Base-by-base conservation (phyloP, 2,113 vertebrate genomes). In the Sterna hirundo region DNA sequence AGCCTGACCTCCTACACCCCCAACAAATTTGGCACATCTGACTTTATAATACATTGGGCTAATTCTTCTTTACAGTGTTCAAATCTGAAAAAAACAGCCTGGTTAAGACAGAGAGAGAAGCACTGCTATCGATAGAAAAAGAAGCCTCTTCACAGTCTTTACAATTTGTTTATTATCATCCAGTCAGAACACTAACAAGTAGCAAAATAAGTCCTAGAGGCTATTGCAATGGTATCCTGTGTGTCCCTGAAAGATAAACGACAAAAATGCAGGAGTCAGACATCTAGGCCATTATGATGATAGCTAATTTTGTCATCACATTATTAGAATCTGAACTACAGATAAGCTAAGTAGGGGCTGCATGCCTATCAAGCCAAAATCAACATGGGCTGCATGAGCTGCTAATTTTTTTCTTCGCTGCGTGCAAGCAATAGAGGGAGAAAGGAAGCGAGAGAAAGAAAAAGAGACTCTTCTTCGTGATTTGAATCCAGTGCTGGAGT, bases 371-470 rank as follows among this genome's bases (percentile, higher is more conserved):
- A 52, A 91, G 87, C 64, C 65, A 74, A 93, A 94, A 95, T 92
- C 77, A 85, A 95, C 92, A 88, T 7, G 44, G 62, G 64, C 91
- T 85, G 38, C 30, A 14, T 2, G 47, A 89, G 76, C 61, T 81
- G 83, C 87, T 95, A 80, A 70, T 96, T 97, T 96, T 95, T 69
- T 79, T 95, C 78, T 86, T 94, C 89, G 46, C 92, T 86, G 65
- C 54, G 34, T 82, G 81, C 54, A 91, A 83, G 62, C 5, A 1
- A 71, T 20, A 86, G 61, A 80, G 23, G 58, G 15, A 91, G 38
- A 58, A 88, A 83, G 46, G 42, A 95, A 81, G 46, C 3, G 17
- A 95, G 81, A 88, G 57, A 83, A 78, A 78, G 57, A 47, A n/a
- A 86, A 40, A 57, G 47, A 75, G 27, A 66, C 36, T 78, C 65